Base-by-base conservation (phyloP, 2,797 vertebrate genomes). In the Sphaeramia orbicularis region DNA sequence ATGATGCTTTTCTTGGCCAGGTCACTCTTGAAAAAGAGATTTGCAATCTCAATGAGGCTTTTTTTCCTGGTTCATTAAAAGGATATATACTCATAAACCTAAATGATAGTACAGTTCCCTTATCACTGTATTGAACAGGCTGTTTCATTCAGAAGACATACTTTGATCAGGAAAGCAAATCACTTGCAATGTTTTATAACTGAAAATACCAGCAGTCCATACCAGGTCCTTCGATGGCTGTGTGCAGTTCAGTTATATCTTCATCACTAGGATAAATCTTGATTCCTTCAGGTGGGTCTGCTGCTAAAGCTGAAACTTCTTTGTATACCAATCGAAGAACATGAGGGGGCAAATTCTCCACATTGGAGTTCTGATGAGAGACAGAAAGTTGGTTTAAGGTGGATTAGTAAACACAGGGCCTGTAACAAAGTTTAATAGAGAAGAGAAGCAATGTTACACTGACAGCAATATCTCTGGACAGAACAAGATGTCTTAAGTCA, bases 241-340 rank as follows among this genome's bases (percentile, higher is more conserved):
- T 96, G 81, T 96, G 96, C 45, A 98, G 90, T 59, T 98, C 96
- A 2, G 96, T 97, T 83, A 97, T 96, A 68, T 98, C 96, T 78
- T 98, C 96, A 62, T 98, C 96, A 6, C 96, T 98, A 66, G 96
- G 96, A 67, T 96, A 96, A 55, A 98, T 94, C 86, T 98, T 97
- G 79, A 98, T 97, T 27, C 96, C 96, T 61, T 97, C 96, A 0
- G 96, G 96, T 0, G 96, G 96, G 79, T 98, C 96, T 6, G 96
- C 93, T n/a, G 96, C 95, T 75, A 97, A 89, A 2, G 95, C 95
- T 0, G 95, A 95, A 52, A 98, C 95, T 84, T 98, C 96, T 92
- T 97, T 98, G 89, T 97, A 98, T n/a, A 98, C 96, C 72, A 97
- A 92, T 76, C 96, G 96, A 89, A 98, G 94, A 85, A 97, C 94